Base-by-base conservation (phyloP, 2,888 invertebrate genomes). In the Lysandra bellargus region DNA sequence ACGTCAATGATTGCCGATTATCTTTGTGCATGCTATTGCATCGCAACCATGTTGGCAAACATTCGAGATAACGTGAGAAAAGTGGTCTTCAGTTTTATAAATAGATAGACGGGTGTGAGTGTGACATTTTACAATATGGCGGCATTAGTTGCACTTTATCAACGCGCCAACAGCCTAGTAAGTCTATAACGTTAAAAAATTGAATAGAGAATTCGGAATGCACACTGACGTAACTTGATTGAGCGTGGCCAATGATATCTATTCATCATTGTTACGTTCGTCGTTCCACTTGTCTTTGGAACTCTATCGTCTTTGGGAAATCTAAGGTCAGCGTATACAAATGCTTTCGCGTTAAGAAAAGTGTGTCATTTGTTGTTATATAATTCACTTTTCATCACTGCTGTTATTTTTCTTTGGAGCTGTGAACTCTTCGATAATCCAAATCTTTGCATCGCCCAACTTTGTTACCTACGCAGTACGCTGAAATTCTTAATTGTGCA, bases 261-360 rank as follows among this genome's bases (percentile, higher is more conserved):
- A 69, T 69, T 69, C 9, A 69, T 69, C 33, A 69, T 33, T 69
- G 33, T 37, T 69, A 33, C 69, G 69, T 69, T 14, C 33, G 33
- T 69, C 69, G 17, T 69, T 69, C 69, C 33, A 69, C 69, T 37
- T 69, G 69, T 69, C 69, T 69, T 69, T 69, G 33, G 37, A 69
- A 69, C 69, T 69, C 69, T 69, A 37, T 69, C 33, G 69, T 69
- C 69, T 69, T 12, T 69, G 69, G 69, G 5, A 37, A 69, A 33
- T 37, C 69, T 37, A 69, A 69, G 69, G 69, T 69, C 69, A 69
- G 14, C 33, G 14, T 37, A 33, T 33, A 69, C 33, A 6, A 69
- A 69, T 69, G 37, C 69, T 14, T 69, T 69, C 69, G 69, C 69
- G 33, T 69, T 37, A 64, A 30, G 30, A 64, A 57, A 69, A 69